phyloP scores from a whole-genome alignment of 2,797 vertebrate species.

The Phoebastria nigripes region DNA sequence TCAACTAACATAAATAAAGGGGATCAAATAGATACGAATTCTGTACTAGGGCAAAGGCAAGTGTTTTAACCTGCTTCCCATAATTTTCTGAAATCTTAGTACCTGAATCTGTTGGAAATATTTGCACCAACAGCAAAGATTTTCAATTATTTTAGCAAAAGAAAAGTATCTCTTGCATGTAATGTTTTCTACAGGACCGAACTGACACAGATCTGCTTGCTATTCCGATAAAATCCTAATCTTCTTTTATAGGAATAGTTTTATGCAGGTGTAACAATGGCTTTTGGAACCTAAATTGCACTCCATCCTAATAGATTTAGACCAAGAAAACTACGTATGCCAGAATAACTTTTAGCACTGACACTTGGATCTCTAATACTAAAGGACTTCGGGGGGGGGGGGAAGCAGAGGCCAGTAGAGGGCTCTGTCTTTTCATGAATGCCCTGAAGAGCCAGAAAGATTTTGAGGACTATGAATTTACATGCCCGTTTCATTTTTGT shows the following conservation, averaged over 20 bases:
- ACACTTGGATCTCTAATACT: fast-evolving
- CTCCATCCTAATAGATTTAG: background rate
- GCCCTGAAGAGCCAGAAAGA: background rate
- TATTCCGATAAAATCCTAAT: background rate
- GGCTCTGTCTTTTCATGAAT: background rate
- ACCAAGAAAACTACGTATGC: fast-evolving
- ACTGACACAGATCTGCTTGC: background rate
- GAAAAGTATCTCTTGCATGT: background rate
- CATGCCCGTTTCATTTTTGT: background rate
- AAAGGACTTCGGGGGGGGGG: fast-evolving
- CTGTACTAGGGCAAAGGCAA: background rate
- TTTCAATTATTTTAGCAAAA: background rate
- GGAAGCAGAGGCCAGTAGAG: background rate
- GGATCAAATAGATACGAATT: background rate
- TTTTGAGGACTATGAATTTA: background rate
- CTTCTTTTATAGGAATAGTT: background rate
- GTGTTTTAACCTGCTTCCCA: background rate
- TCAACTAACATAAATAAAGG: background rate
- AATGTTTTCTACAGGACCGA: background rate
- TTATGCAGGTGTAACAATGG: background rate
- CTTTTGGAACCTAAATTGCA: background rate
- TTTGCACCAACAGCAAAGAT: background rate
- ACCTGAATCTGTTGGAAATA: background rate
- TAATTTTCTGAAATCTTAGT: background rate
- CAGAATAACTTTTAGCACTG: background rate